Evolutionary conservation across 2,888 invertebrate species (phyloP), one percentile per base, ranked within the genome.

Genomic region (Exocentrus adspersus): DNA sequence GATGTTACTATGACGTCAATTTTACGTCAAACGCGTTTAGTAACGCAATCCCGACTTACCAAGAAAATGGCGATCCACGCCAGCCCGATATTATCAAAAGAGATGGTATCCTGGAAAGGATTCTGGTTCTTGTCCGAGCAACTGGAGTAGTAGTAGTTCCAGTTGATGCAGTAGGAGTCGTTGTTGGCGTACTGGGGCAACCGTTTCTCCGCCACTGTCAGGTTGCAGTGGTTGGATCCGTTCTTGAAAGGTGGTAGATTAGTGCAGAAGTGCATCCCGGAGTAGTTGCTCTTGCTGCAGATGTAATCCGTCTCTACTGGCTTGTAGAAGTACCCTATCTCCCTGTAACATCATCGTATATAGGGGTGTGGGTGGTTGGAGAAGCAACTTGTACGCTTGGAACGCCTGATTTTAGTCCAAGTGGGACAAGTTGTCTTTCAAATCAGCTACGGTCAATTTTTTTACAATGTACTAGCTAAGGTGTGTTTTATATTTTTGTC

Each of bases 21-120:
- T n/a, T n/a, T n/a, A n/a, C n/a, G n/a, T n/a, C n/a, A n/a, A n/a
- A n/a, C n/a, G n/a, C n/a, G n/a, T n/a, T n/a, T n/a, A n/a, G n/a
- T n/a, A n/a, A n/a, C n/a, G n/a, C n/a, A n/a, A n/a, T n/a, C n/a
- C n/a, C n/a, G n/a, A n/a, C n/a, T n/a, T n/a, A 98, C 98, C 88
- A 99, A 89, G 86, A 99, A 99, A 84, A 99, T 99, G 72, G 99
- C 98, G 70, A 99, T 98, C 98, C 99, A 99, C 19, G 99, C 99
- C 77, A 99, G 90, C 71, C 99, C 99, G 78, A 99, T 99, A 85
- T 99, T 99, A 85, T 99, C 99, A 84, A 99, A 99, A 41, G 97
- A 97, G 79, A 99, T 98, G 62, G 99, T 97, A 66, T 98, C 98
- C 85, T 96, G 95, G 84, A 98, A 99, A 10, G 99, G 99, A 86